phyloP scores from a whole-genome alignment of 2,797 vertebrate species.

The Coranthus polyacanthus region DNA sequence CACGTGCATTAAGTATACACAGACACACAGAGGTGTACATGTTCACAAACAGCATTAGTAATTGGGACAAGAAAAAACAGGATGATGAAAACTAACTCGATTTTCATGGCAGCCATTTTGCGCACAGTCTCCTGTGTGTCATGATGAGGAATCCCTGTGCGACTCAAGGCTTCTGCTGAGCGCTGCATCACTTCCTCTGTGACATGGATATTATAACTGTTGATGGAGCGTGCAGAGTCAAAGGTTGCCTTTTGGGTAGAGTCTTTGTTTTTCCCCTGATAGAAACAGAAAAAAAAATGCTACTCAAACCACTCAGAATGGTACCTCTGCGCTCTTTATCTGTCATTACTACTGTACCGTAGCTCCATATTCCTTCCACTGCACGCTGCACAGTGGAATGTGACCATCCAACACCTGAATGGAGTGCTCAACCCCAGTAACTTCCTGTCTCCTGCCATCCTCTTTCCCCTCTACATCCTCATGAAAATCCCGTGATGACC shows the following conservation, averaged over 20 bases:
- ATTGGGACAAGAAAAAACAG: not conserved
- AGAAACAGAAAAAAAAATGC: not conserved
- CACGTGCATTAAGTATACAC: not conserved
- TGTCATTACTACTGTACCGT: slow-evolving; percentile 6
- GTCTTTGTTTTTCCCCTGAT: slow-evolving; percentile 20
- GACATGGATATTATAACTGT: slow-evolving; percentile 62
- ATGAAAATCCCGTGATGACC: not conserved
- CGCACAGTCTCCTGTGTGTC: slow-evolving; percentile 65
- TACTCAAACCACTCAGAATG: not conserved
- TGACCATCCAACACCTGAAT: slow-evolving; percentile 64
- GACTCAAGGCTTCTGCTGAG: slow-evolving; percentile 72
- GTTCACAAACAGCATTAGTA: not conserved
- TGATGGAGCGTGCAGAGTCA: slow-evolving; percentile 57
- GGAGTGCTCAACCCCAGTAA: slow-evolving; percentile 16
- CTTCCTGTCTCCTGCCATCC: not conserved
- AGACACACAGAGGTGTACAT: not conserved
- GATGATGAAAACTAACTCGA: slow-evolving; percentile 54
- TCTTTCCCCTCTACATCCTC: not conserved
- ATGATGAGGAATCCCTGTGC: slow-evolving; percentile 18
- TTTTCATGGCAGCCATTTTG: slow-evolving; percentile 73
- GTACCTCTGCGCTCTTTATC: not conserved
- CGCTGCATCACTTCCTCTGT: slow-evolving; percentile 71
- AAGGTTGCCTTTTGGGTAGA: slow-evolving; percentile 24
- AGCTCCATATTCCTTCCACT: slow-evolving; percentile 39
- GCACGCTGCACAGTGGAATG: slow-evolving; percentile 55